Percentiles rank a stretch among this genome's conserved stretches.
Conservation (phyloP, 2,113 vertebrate genomes). For the Pelecanus crispus region DNA sequence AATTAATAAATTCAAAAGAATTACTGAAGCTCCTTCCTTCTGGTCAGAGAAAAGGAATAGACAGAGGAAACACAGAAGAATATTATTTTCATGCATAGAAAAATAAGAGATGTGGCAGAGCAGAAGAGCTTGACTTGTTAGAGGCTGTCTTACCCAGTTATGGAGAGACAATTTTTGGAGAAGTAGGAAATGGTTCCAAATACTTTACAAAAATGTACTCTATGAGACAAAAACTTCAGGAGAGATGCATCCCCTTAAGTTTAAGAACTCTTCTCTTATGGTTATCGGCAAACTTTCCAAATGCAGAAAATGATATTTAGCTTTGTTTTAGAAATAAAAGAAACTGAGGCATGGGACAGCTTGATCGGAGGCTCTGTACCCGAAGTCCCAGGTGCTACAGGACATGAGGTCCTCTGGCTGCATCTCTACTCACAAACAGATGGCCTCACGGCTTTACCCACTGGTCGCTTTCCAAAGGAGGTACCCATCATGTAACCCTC, state of each 20-base stretch:
- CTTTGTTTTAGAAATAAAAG: not conserved
- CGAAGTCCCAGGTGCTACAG: not conserved
- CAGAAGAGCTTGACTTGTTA: not conserved
- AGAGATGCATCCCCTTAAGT: not conserved
- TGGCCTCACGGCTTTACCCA: not conserved
- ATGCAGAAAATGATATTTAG: not conserved
- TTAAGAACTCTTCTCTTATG: not conserved
- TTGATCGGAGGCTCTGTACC: not conserved
- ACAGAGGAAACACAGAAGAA: not conserved
- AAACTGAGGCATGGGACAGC: not conserved
- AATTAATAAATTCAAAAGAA: not conserved
- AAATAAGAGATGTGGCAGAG: not conserved
- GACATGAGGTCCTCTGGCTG: not conserved
- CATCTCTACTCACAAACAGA: not conserved
- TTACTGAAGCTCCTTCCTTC: not conserved
- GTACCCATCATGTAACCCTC: fast-evolving
- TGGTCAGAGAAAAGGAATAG: not conserved
- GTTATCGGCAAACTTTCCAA: not conserved
- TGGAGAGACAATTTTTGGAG: not conserved
- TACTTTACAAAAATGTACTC: not conserved
- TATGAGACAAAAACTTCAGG: fast-evolving
- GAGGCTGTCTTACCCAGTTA: not conserved
- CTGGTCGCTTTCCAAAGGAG: not conserved
- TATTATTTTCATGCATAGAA: not conserved
- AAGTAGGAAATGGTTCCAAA: not conserved